Conservation (phyloP, 2,888 invertebrate species). For the Caenorhabditis angaria region DNA sequence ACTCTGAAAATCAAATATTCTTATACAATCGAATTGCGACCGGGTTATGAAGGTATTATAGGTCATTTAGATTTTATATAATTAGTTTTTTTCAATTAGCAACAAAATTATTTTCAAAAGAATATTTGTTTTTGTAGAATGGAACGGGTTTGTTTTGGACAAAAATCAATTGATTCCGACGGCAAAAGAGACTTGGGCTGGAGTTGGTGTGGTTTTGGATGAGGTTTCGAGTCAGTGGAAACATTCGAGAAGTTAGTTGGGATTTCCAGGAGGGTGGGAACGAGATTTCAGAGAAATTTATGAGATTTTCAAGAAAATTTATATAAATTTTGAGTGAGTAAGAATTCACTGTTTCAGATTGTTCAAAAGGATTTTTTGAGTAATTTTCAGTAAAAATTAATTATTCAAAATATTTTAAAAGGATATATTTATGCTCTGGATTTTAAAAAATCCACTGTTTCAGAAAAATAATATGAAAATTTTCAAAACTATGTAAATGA, state of each 20-base stretch:
- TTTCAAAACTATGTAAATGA: no score
- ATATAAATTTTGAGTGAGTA: background rate
- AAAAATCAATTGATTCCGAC: constrained; percentile 67
- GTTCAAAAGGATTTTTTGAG: background rate
- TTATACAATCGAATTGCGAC: constrained; percentile 69
- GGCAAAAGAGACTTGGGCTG: constrained; percentile 70
- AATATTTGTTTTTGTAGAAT: constrained; percentile 49
- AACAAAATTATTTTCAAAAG: background rate
- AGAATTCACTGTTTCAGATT: background rate
- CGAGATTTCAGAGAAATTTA: background rate
- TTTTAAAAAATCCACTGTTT: no score
- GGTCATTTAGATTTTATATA: constrained; percentile 7
- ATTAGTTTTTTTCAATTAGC: background rate
- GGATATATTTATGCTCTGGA: no score
- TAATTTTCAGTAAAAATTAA: no score
- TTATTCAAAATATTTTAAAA: no score
- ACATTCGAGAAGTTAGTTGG: constrained; percentile 26
- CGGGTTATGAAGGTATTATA: constrained; percentile 65
- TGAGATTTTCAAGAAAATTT: background rate
- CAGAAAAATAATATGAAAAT: no score
- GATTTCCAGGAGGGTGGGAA: background rate
- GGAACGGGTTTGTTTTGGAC: constrained; percentile 70
- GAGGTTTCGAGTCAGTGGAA: constrained; percentile 47
- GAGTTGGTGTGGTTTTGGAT: constrained; percentile 64
- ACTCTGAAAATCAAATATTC: constrained; percentile 69